These are phyloP conservation scores for Coelopa pilipes DNA, from an alignment of 2,888 invertebrate species.

Conservation along the genomic window DNA sequence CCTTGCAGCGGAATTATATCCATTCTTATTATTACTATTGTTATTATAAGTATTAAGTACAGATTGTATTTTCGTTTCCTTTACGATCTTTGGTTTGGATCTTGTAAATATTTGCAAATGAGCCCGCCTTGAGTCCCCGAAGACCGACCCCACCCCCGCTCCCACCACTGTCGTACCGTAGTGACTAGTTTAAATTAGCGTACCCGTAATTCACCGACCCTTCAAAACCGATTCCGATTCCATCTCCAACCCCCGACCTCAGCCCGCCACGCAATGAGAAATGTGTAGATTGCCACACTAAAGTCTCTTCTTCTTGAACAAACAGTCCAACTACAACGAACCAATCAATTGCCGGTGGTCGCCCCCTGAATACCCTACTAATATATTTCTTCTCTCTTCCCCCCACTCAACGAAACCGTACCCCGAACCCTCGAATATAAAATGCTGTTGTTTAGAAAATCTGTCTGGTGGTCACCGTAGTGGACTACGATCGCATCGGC, in stretches of 20 bases:
- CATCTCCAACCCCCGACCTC: not conserved
- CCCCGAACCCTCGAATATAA: not conserved
- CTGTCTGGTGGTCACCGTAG: slow-evolving; percentile 97
- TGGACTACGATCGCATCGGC: slow-evolving; percentile 99
- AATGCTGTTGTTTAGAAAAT: slow-evolving; percentile 81
- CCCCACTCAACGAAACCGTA: not conserved
- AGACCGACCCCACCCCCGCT: not conserved
- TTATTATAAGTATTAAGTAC: not conserved
- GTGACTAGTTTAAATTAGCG: too few relatives aligned
- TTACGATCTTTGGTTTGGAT: not conserved
- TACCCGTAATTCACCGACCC: too few relatives aligned
- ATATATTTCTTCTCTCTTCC: slow-evolving; percentile 41
- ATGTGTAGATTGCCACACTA: slow-evolving; percentile 15
- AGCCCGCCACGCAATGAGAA: not conserved
- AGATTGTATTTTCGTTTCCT: not conserved
- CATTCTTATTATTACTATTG: not conserved
- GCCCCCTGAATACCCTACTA: slow-evolving; percentile 38
- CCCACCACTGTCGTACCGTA: not conserved
- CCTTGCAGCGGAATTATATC: not conserved
- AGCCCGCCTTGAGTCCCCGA: not conserved
- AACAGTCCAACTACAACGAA: slow-evolving; percentile 38
- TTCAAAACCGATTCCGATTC: too few relatives aligned
- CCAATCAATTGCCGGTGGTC: not conserved
- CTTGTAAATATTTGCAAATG: not conserved
- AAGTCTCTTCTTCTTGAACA: slow-evolving; percentile 51